Conservation (phyloP, 2,888 invertebrate genomes). For the Dendrolimus houi region DNA sequence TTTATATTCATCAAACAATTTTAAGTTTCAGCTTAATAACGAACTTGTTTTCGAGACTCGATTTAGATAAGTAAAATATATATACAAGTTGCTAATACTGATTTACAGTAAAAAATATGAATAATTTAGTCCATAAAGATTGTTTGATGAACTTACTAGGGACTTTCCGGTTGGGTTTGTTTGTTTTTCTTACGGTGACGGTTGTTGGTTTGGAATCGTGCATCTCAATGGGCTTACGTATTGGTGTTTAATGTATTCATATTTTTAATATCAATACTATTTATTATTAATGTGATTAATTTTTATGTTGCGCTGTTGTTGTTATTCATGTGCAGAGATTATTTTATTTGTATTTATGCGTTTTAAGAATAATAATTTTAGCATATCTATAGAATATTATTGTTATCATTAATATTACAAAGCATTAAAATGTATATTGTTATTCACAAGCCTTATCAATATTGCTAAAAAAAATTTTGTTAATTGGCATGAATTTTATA, state of each 20-base stretch:
- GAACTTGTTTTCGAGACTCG: no score
- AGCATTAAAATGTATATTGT: constrained; percentile 1
- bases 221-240: background rate
- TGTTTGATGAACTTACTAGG: constrained; percentile 3
- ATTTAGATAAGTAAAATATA: no score
- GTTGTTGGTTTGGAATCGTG: background rate
- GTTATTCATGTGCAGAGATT: background rate
- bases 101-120: no score
- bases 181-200: background rate
- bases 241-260: background rate
- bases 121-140: no score
- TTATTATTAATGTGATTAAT: no score
- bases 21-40: background rate
- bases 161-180: background rate
- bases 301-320: background rate
- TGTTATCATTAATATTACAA: background rate
- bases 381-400: background rate
- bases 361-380: constrained; percentile 1
- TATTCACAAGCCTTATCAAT: background rate
- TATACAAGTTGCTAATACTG: no score
- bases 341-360: constrained; percentile 15
- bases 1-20: constrained; percentile 51
- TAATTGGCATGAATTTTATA: background rate
- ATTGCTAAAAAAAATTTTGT: background rate
- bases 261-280: no score